Evolutionary conservation across 1,140 invertebrate genomes (phyloP).

Genomic region (Sitophilus oryzae): DNA sequence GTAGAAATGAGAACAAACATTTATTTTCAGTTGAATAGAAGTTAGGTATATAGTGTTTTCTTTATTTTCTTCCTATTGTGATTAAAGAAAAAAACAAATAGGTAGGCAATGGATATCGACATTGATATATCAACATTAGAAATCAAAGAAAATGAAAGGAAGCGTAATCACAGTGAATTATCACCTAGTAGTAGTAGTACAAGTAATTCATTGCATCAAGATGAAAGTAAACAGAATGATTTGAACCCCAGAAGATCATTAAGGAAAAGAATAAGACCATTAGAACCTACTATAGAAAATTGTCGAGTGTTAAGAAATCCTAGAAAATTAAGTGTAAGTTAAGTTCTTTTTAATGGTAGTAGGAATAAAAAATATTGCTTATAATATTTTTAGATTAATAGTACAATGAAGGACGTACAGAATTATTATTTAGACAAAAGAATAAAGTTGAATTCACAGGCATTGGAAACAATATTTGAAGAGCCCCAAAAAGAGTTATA

Average conservation of each 20-base stretch:
- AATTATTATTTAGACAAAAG: slow-evolving; percentile 11
- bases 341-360: not conserved
- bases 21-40: too few species aligned
- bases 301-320: not conserved
- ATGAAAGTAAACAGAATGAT: too few species aligned
- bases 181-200: too few species aligned
- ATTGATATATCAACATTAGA: not conserved
- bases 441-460: not conserved
- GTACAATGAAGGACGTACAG: not conserved
- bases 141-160: not conserved
- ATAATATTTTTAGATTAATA: too few species aligned
- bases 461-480: slow-evolving; percentile 10
- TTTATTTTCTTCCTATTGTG: too few species aligned
- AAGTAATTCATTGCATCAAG: not conserved
- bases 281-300: too few species aligned
- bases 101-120: not conserved
- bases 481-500: not conserved
- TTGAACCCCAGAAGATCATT: too few species aligned
- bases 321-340: not conserved
- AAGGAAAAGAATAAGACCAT: too few species aligned
- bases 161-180: not conserved
- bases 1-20: too few species aligned
- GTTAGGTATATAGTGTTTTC: too few species aligned
- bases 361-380: too few species aligned
- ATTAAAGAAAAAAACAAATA: too few species aligned